A percentile compares a stretch with the other conserved stretches of the same genome.
Evolutionary conservation across 2,113 vertebrate genomes (phyloP).

Genomic region (Neogale vison): DNA sequence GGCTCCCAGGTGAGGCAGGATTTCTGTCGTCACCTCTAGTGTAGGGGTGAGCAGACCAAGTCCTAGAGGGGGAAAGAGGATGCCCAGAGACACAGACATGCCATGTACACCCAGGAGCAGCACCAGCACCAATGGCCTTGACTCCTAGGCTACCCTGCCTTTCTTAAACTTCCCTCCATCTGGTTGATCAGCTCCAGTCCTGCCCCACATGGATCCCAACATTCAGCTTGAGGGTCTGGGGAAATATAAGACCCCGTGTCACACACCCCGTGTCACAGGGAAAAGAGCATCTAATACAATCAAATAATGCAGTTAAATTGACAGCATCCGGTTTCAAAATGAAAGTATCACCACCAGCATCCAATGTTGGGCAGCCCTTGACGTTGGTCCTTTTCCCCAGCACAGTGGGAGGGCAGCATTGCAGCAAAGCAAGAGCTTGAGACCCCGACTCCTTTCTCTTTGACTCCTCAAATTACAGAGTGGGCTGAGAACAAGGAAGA

Average conservation of each 20-base stretch:
- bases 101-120: neutral
- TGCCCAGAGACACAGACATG: neutral
- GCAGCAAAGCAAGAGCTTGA: neutral
- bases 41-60: neutral
- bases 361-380: neutral
- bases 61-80: neutral
- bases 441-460: accelerated
- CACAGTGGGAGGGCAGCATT: neutral
- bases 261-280: neutral
- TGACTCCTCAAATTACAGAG: too few relatives aligned
- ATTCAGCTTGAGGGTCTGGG: neutral
- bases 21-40: neutral
- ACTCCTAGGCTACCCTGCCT: neutral
- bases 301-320: neutral
- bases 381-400: neutral
- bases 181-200: neutral
- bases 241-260: neutral
- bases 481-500: neutral
- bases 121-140: neutral
- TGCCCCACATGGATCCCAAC: neutral
- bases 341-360: neutral
- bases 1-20: neutral
- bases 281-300: neutral
- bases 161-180: neutral
- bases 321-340: neutral